Percentiles rank a stretch among this genome's conserved stretches.
Evolutionary conservation across 1,140 invertebrate genomes (phyloP).

Genomic region (Babylonia areolata): DNA sequence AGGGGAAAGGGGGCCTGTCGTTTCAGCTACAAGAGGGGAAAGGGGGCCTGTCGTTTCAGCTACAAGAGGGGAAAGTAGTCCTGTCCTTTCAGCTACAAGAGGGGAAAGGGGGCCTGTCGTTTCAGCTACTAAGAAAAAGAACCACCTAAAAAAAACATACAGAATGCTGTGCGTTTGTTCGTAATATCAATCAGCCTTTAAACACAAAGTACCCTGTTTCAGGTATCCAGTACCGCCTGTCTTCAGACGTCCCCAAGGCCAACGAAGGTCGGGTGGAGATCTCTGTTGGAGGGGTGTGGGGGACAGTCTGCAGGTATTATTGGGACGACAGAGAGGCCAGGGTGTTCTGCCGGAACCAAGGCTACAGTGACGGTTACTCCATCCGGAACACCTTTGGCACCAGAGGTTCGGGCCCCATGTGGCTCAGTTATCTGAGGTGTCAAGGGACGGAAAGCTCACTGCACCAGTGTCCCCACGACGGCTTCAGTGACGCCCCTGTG

Average conservation of each 20-base stretch:
- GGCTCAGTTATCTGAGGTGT: constrained; percentile 68
- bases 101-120: no score
- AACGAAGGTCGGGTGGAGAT: constrained; percentile 85
- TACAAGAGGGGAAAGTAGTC: no score
- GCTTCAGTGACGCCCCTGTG: constrained; percentile 55
- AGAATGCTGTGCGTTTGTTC: no score
- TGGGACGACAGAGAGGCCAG: constrained; percentile 64
- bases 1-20: no score
- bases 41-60: no score
- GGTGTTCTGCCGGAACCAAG: constrained; percentile 63
- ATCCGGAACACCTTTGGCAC: constrained; percentile 53
- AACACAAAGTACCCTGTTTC: not conserved
- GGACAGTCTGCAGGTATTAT: constrained; percentile 68
- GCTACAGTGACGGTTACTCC: constrained; percentile 61
- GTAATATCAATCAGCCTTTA: no score
- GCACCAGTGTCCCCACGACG: constrained; percentile 60
- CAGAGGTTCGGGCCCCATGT: constrained; percentile 63
- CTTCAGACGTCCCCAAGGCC: not conserved
- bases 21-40: no score
- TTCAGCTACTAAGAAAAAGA: no score
- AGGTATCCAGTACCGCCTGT: constrained; percentile 46
- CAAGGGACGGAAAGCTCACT: constrained; percentile 59
- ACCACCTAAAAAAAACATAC: no score
- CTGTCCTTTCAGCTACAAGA: no score
- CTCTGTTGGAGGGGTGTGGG: constrained; percentile 75